These are phyloP conservation scores for Pseudeuparius sepicola DNA, from an alignment of 2,888 invertebrate species.

Conservation along the genomic window DNA sequence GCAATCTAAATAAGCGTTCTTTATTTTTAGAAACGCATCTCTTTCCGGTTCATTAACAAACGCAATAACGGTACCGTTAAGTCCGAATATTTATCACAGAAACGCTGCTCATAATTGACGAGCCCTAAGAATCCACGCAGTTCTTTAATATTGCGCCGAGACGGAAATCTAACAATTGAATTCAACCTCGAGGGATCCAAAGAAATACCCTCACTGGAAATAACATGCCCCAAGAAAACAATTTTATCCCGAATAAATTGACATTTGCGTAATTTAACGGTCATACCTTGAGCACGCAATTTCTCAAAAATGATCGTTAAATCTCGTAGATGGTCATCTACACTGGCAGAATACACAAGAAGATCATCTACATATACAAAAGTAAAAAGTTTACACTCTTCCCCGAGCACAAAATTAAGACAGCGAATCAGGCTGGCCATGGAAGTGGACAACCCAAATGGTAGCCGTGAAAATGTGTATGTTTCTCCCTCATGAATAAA, in stretches of 20 bases:
- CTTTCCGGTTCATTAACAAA: too few relatives aligned
- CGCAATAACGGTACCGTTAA: conserved; percentile 9
- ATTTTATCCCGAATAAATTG: conserved; percentile 7
- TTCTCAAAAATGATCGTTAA: conserved; percentile 11
- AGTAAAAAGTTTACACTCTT: conserved; percentile 8
- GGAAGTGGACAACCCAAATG: conserved; percentile 17
- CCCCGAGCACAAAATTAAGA: conserved; percentile 9
- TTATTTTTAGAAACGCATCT: too few relatives aligned
- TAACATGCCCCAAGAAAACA: too few relatives aligned
- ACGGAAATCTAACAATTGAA: conserved; percentile 11
- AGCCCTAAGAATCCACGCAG: conserved; percentile 14
- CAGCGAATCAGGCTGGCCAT: conserved; percentile 12
- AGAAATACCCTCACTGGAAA: conserved; percentile 2
- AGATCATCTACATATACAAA: conserved; percentile 15
- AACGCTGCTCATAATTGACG: conserved; percentile 11
- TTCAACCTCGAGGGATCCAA: conserved; percentile 9
- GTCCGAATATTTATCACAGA: conserved; percentile 10
- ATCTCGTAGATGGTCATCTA: conserved; percentile 13
- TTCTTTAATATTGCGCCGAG: conserved; percentile 13
- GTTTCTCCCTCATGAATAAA: conserved; percentile 18
- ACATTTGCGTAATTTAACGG: conserved; percentile 13
- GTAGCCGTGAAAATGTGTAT: conserved; percentile 18
- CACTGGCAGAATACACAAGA: conserved; percentile 9
- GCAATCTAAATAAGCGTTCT: too few relatives aligned
- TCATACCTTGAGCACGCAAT: conserved; percentile 9